These are phyloP conservation scores for Xenus cinereus DNA, from an alignment of 2,113 vertebrate species.

Conservation along the genomic window DNA sequence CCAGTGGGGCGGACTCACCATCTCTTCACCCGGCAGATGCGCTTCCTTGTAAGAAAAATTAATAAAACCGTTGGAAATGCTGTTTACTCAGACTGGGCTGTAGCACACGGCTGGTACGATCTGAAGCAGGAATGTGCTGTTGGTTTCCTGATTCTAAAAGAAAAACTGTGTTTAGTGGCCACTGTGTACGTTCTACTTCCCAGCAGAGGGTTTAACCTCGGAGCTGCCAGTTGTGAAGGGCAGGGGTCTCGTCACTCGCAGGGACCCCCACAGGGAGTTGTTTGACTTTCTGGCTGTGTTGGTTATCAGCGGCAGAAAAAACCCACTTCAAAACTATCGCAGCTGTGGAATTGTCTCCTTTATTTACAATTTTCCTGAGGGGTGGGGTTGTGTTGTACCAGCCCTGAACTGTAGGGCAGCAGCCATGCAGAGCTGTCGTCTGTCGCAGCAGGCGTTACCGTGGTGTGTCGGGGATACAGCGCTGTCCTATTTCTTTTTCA, in stretches of 20 bases:
- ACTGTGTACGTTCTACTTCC: accelerated
- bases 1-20: neutral
- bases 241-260: neutral
- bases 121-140: neutral
- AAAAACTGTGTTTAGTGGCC: neutral
- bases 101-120: neutral
- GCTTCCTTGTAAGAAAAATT: neutral
- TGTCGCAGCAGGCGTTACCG: neutral
- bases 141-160: neutral
- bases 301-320: neutral
- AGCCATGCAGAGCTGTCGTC: neutral
- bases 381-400: neutral
- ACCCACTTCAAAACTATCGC: accelerated
- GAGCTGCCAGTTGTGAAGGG: neutral
- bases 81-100: neutral
- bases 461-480: too few species aligned
- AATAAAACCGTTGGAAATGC: neutral
- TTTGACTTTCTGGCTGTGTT: neutral
- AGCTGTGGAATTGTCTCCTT: neutral
- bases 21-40: neutral
- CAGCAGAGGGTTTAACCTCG: neutral
- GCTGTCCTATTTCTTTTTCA: too few species aligned
- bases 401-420: neutral
- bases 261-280: neutral
- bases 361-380: neutral